Percentiles rank a stretch among this genome's conserved stretches.
Conservation (phyloP, 1,140 invertebrate species). For the Hylaeus volcanicus region DNA sequence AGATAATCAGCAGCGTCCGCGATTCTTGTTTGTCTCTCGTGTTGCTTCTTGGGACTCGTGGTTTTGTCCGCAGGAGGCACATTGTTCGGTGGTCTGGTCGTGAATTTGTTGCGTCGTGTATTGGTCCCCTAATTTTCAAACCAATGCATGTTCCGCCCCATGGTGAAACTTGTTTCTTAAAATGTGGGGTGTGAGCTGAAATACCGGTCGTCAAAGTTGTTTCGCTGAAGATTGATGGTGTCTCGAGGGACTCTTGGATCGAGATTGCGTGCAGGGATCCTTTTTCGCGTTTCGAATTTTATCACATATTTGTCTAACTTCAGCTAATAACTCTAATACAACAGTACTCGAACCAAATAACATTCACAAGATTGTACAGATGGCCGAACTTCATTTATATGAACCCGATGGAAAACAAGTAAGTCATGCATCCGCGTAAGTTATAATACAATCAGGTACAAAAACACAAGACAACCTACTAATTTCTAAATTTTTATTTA, state of each 20-base stretch:
- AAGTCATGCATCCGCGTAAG: no score
- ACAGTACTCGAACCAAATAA: no score
- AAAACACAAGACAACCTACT: no score
- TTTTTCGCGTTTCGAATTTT: neutral
- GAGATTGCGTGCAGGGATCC: neutral
- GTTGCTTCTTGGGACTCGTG: conserved; percentile 23
- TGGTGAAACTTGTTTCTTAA: conserved; percentile 27
- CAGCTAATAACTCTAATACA: no score
- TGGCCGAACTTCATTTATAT: no score
- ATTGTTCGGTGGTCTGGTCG: conserved; percentile 48
- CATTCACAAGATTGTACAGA: no score
- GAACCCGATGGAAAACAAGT: no score
- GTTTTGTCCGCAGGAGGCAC: conserved; percentile 28
- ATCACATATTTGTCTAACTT: neutral
- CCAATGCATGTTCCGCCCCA: neutral
- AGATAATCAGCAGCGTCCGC: conserved; percentile 55
- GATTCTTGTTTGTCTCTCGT: conserved; percentile 3
- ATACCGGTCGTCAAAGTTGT: conserved; percentile 7
- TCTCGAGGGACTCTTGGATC: conserved; percentile 1
- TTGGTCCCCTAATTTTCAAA: conserved; percentile 38
- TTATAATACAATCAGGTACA: no score
- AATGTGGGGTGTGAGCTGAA: conserved; percentile 11
- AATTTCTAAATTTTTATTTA: no score
- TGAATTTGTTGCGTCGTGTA: conserved; percentile 47
- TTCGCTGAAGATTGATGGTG: conserved; percentile 24